A percentile compares a stretch with the other conserved stretches of the same genome.
Conservation (phyloP, 2,888 invertebrate species). For the Drosophila rubida region DNA sequence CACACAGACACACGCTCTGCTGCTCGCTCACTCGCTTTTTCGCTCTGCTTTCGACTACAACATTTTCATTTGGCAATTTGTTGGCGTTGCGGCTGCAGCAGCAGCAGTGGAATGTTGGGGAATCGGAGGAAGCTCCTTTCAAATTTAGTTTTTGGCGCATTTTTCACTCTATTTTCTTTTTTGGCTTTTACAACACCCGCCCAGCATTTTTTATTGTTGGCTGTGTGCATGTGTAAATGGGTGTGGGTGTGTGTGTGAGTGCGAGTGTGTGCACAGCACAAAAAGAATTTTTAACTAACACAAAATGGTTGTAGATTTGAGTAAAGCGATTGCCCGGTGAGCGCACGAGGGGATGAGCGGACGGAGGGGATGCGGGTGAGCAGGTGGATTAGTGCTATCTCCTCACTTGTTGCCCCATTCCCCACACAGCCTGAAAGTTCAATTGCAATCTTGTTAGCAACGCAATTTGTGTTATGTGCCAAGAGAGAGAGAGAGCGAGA, state of each 20-base stretch:
- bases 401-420: background rate
- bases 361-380: background rate
- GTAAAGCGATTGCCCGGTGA: slow-evolving; percentile 37
- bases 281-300: slow-evolving; percentile 79
- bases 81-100: background rate
- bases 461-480: slow-evolving; percentile 16
- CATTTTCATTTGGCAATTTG: background rate
- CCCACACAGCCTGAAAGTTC: slow-evolving; percentile 50
- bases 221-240: too few relatives aligned
- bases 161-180: slow-evolving; percentile 31
- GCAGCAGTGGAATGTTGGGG: background rate
- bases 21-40: background rate
- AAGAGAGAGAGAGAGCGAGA: background rate
- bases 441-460: slow-evolving; percentile 77
- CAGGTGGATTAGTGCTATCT: slow-evolving; percentile 60
- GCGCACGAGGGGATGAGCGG: slow-evolving; percentile 7
- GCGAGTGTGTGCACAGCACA: slow-evolving; percentile 43
- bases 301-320: slow-evolving; percentile 77
- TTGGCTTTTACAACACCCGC: slow-evolving; percentile 9
- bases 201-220: slow-evolving; percentile 17
- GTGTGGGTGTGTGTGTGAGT: slow-evolving; percentile 20
- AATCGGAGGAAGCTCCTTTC: slow-evolving; percentile 35
- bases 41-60: background rate
- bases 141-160: slow-evolving; percentile 69
- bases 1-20: background rate